Evolutionary conservation across 1,140 invertebrate genomes (phyloP), one percentile per base, ranked within the genome.

Genomic region (Lasioglossum albipes): DNA sequence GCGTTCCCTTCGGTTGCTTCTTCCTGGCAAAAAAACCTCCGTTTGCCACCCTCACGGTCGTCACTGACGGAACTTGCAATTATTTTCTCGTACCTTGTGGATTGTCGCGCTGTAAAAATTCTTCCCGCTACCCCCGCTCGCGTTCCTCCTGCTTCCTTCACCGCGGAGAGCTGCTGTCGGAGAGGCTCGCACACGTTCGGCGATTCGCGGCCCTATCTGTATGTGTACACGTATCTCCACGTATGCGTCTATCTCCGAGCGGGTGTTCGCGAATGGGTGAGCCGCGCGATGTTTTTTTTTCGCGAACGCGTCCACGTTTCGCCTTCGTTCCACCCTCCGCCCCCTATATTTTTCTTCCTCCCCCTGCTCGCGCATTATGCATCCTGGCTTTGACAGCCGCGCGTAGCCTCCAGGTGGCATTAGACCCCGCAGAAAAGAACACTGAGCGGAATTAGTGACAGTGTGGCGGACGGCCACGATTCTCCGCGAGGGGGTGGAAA

Each of bases 41-140:
- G 16, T 45, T 22, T 13, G 52, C 49, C 52, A 52, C 64, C 74
- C 71, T 61, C 75, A 22, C 64, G n/a, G 16, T 71, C 81, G 68
- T 65, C 85, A 64, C 64, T 71, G 71, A 87, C 86, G 81, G 86
- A 89, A 89, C 84, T 88, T 79, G 86, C 84, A 89, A 88, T 90
- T 90, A 89, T 90, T 90, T 90, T 89, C 83, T 81, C 84, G 77
- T 84, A 87, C 89, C 87, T 89, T 89, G 85, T 89, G 86, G 87
- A 92, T 91, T 91, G 90, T 92, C 90, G 88, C 88, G 86, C 87
- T 89, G 87, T 90, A 89, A 92, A 91, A 88, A 87, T 90, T 84
- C 82, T 89, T 57, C 57, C 27, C 84, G n/a, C 45, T 31, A 22
- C 7, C 62, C 42, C 13, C 36, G 42, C 67, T 20, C n/a, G 42